Conservation (phyloP, 2,113 vertebrate species). For the Hydropotes inermis region DNA sequence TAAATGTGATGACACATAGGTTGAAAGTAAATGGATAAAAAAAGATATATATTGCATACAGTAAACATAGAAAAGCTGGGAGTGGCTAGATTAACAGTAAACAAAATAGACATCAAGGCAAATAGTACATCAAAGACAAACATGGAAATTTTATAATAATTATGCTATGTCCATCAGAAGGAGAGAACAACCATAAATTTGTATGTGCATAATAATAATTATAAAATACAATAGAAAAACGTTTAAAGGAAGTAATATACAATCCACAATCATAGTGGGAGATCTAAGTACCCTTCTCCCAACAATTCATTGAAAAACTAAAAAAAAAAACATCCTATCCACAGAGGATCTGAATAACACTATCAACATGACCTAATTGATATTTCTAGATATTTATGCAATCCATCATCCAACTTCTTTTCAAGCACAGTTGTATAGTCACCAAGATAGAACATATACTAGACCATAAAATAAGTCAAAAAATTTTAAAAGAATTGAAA, state of each 20-base stretch:
- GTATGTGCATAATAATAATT: background rate
- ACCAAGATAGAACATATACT: background rate
- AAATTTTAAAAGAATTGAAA: background rate
- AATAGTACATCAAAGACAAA: background rate
- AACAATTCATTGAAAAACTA: constrained; percentile 9
- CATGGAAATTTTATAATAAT: background rate
- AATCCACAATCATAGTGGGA: background rate
- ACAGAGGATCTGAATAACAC: background rate
- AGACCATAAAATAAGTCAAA: background rate
- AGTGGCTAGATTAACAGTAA: background rate
- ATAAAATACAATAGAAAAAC: background rate
- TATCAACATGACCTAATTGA: background rate
- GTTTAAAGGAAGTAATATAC: background rate
- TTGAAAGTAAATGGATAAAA: background rate
- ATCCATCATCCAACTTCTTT: background rate
- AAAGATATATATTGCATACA: background rate
- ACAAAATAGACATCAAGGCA: constrained; percentile 1
- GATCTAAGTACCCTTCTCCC: background rate
- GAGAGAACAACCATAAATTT: background rate
- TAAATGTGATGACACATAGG: background rate
- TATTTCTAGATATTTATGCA: constrained; percentile 16
- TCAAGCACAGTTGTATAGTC: background rate
- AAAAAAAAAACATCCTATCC: background rate
- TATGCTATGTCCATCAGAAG: background rate
- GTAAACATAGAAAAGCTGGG: background rate